phyloP scores from a whole-genome alignment of 2,797 vertebrate genomes.

The Liparis tanakae region DNA sequence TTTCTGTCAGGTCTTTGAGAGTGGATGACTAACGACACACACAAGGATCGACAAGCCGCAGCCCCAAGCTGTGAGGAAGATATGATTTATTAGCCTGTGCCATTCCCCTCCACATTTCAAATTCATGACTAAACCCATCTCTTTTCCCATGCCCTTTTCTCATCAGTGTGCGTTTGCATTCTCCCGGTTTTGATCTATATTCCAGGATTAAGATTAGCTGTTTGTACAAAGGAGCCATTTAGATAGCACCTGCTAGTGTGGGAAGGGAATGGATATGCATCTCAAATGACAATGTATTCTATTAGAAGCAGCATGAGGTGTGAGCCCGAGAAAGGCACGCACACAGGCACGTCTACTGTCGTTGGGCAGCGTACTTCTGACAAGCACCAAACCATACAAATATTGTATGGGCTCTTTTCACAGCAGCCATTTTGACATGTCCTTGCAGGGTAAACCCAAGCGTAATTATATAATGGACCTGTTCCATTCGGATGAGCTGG shows the following conservation, averaged over 20 bases:
- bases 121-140: slow-evolving; percentile 70
- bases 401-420: slow-evolving; percentile 8
- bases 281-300: slow-evolving; percentile 58
- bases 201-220: slow-evolving; percentile 61
- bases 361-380: neutral
- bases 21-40: slow-evolving; percentile 70
- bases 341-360: neutral
- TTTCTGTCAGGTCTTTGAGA: slow-evolving; percentile 75
- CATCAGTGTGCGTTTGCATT: slow-evolving; percentile 37
- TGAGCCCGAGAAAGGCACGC: slow-evolving; percentile 24
- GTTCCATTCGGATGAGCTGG: neutral
- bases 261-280: slow-evolving; percentile 54
- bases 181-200: slow-evolving; percentile 64
- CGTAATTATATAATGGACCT: neutral
- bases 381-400: slow-evolving; percentile 21
- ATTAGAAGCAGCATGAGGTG: slow-evolving; percentile 62
- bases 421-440: neutral
- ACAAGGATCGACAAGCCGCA: slow-evolving; percentile 66
- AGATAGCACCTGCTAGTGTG: slow-evolving; percentile 33
- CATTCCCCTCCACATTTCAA: slow-evolving; percentile 66
- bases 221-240: slow-evolving; percentile 67
- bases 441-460: neutral
- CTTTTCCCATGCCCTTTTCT: slow-evolving; percentile 37
- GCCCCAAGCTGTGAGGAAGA: slow-evolving; percentile 67
- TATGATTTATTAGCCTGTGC: slow-evolving; percentile 79